A percentile compares a stretch with the other conserved stretches of the same genome.
These are phyloP conservation scores for Anolis sagrei DNA, from an alignment of 2,113 vertebrate genomes.

Conservation along the genomic window DNA sequence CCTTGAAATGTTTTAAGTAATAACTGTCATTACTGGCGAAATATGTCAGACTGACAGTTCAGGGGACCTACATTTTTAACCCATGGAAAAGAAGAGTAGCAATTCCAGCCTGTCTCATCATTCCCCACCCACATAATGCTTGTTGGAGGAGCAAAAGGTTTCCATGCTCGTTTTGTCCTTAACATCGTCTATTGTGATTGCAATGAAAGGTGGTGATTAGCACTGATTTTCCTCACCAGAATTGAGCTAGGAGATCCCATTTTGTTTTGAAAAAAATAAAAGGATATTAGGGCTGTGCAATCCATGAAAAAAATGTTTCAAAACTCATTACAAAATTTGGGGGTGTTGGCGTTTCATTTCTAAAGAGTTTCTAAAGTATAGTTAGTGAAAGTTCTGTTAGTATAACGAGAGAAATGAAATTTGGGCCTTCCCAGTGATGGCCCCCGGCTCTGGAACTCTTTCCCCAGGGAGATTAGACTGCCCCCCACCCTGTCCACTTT, in stretches of 20 bases:
- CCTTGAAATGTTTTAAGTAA: conserved; percentile 51
- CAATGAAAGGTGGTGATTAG: conserved; percentile 30
- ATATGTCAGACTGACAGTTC: conserved; percentile 40
- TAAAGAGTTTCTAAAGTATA: no score
- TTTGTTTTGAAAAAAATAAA: not conserved
- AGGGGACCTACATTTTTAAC: conserved; percentile 48
- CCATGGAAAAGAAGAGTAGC: conserved; percentile 15
- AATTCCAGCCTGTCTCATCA: conserved; percentile 7
- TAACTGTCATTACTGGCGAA: conserved; percentile 49
- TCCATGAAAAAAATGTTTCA: no score
- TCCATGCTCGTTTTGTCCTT: not conserved
- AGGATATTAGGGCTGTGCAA: no score
- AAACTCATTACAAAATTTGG: no score
- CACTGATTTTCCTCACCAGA: conserved; percentile 11
- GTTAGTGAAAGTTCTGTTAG: no score
- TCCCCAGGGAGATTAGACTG: no score
- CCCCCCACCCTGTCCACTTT: no score
- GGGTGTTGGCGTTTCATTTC: no score
- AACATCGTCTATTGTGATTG: conserved; percentile 30
- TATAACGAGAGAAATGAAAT: no score
- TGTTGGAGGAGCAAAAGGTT: not conserved
- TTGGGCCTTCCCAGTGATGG: no score
- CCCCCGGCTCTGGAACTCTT: no score
- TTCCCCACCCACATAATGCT: not conserved
- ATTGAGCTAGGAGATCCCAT: conserved; percentile 7